Evolutionary conservation across 1,140 invertebrate species (phyloP).

Genomic region (Penaeus indicus): DNA sequence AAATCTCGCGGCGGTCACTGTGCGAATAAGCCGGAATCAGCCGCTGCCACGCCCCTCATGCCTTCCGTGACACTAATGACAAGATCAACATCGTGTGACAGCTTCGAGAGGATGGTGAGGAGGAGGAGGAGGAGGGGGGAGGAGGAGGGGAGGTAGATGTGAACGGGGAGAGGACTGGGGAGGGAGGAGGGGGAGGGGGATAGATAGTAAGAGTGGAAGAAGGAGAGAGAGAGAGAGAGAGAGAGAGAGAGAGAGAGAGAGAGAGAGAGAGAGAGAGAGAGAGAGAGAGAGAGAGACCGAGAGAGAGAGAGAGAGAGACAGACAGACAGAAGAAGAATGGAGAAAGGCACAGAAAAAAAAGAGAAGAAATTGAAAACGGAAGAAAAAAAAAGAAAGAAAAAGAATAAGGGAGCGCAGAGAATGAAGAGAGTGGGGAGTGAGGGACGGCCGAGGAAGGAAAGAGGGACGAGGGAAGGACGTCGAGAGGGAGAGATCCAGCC

Average conservation of each 20-base stretch:
- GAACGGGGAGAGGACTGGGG: background rate
- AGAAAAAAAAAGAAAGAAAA: background rate
- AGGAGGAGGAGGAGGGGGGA: background rate
- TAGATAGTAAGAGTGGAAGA: background rate
- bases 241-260: background rate
- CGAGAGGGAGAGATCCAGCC: too few species aligned
- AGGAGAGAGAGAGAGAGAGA: background rate
- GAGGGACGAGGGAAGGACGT: background rate
- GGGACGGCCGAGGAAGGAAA: background rate
- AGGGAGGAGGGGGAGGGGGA: background rate
- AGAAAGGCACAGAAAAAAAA: background rate
- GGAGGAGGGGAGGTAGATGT: background rate
- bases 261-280: background rate
- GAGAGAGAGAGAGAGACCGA: slow-evolving; percentile 25
- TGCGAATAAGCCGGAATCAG: too few species aligned
- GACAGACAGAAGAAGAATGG: background rate
- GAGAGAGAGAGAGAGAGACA: background rate
- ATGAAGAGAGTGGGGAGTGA: background rate
- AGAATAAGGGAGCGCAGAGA: background rate
- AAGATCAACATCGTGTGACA: background rate
- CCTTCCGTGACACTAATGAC: background rate
- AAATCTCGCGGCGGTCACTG: too few species aligned
- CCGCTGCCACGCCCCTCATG: background rate
- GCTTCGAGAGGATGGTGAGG: background rate
- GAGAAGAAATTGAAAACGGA: background rate